Evolutionary conservation across 1,140 invertebrate genomes (phyloP), one percentile per base, ranked within the genome.

Genomic region (Formica exsecta): DNA sequence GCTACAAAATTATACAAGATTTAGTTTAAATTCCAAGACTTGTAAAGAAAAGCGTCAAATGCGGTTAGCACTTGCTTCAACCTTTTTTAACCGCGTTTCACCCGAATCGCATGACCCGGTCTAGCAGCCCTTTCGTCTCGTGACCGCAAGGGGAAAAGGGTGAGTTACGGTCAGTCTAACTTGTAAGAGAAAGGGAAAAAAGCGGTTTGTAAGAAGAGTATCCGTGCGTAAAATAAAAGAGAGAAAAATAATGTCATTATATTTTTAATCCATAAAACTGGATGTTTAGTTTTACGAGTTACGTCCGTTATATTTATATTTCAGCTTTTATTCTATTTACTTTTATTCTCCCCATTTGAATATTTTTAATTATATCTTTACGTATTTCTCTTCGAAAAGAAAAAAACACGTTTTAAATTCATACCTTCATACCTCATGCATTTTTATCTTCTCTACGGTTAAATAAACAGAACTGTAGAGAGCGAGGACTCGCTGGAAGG

Each of bases 141-240:
- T 51, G 81, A 61, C 68, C 54, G 29, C 61, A 9, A 22, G 57
- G 51, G 16, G 44, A 77, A 44, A 77, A 59, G n/a, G 29, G 13
- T 51, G 51, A 77, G 25, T 41, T 68, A 73, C 16, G 84, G 84
- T 89, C 87, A 89, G 84, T 66, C 51, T 29, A 73, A 32, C 62
- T 76, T 86, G 86, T 36, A 44, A 76, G 32, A n/a, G 13, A 16
- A 13, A 48, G 7, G 13, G 13, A 4, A 2, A 16, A 51, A 16
- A 13, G 1, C 3, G 36, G 16, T 22, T 89, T 41, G 68, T 29
- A 25, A 71, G 36, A 41, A 22, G 13, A 41, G 1, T 51, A 38
- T 57, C 16, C 8, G 51, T 48, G 48, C 32, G 25, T 51, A 38
- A 38, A 77, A 44, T 9, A 48, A 16, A 73, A 29, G 9, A 61